Conservation (phyloP, 2,797 vertebrate genomes). For the Toxotes lorentzi region DNA sequence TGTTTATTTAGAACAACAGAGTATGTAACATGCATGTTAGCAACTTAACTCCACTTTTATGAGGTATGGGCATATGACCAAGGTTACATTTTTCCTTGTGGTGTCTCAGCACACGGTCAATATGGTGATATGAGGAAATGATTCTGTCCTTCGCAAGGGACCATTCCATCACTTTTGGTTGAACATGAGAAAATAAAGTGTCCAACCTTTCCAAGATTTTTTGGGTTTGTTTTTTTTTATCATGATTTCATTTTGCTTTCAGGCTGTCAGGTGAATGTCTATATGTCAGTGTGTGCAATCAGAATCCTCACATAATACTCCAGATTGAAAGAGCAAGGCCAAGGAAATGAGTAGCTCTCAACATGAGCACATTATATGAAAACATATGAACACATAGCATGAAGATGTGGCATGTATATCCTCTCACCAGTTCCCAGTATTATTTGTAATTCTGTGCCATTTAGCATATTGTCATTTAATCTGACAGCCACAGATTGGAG, state of each 20-base stretch:
- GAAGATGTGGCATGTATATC: neutral
- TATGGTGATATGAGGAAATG: neutral
- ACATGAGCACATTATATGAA: neutral
- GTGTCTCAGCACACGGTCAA: neutral
- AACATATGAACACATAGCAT: too few species aligned
- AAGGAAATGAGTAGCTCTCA: neutral
- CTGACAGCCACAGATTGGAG: neutral
- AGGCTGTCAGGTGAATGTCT: neutral
- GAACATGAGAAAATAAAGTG: neutral
- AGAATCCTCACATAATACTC: neutral
- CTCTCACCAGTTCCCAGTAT: neutral
- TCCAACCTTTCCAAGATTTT: neutral
- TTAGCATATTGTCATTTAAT: neutral
- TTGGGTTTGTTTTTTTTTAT: too few species aligned
- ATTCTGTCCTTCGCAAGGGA: neutral
- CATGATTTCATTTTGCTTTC: neutral
- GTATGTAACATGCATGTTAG: neutral
- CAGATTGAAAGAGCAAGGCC: conserved; percentile 8
- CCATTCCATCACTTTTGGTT: neutral
- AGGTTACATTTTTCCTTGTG: conserved; percentile 5
- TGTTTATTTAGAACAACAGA: neutral
- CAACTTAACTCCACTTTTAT: conserved; percentile 8
- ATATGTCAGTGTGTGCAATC: neutral
- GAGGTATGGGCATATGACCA: neutral
- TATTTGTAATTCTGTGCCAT: neutral